Percentiles rank a stretch among this genome's conserved stretches.
Conservation (phyloP, 1,140 invertebrate species). For the Drosophila ficusphila region DNA sequence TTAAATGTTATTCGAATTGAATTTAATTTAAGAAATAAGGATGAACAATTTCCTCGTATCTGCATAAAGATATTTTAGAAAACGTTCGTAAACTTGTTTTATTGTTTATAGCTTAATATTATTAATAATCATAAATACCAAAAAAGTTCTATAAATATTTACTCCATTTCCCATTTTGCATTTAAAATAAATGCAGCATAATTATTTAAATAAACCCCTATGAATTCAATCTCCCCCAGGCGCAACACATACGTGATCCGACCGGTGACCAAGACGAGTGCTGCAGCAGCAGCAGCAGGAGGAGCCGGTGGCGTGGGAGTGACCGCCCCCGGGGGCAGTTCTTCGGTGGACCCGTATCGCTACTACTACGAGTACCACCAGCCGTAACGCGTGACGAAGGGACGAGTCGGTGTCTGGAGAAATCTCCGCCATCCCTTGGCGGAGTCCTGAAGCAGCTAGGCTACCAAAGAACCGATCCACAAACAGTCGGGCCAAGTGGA, state of each 20-base stretch:
- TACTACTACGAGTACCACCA: constrained; percentile 85
- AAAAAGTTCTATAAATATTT: too few relatives aligned
- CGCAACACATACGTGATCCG: constrained; percentile 87
- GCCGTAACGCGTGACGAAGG: constrained; percentile 37
- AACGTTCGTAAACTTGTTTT: too few relatives aligned
- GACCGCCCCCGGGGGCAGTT: constrained; percentile 70
- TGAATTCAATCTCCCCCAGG: constrained; percentile 84
- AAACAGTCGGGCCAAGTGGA: constrained; percentile 21
- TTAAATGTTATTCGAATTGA: too few relatives aligned
- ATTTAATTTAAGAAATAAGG: too few relatives aligned
- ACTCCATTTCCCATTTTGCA: too few relatives aligned
- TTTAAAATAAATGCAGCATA: too few relatives aligned
- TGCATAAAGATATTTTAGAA: too few relatives aligned
- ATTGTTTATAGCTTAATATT: too few relatives aligned
- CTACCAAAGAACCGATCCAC: constrained; percentile 65
- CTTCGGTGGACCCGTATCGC: constrained; percentile 85
- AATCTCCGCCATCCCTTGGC: constrained; percentile 9
- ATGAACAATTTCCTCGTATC: too few relatives aligned
- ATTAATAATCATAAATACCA: too few relatives aligned
- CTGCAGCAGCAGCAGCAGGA: neutral
- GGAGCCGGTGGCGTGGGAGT: constrained; percentile 37
- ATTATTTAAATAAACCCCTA: neutral
- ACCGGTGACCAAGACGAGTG: constrained; percentile 84
- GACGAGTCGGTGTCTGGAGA: constrained; percentile 16
- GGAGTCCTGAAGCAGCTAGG: constrained; percentile 58